Percentiles rank a stretch among this genome's conserved stretches.
These are phyloP conservation scores for Atrina japonica DNA, from an alignment of 2,888 invertebrate species.

Conservation along the genomic window DNA sequence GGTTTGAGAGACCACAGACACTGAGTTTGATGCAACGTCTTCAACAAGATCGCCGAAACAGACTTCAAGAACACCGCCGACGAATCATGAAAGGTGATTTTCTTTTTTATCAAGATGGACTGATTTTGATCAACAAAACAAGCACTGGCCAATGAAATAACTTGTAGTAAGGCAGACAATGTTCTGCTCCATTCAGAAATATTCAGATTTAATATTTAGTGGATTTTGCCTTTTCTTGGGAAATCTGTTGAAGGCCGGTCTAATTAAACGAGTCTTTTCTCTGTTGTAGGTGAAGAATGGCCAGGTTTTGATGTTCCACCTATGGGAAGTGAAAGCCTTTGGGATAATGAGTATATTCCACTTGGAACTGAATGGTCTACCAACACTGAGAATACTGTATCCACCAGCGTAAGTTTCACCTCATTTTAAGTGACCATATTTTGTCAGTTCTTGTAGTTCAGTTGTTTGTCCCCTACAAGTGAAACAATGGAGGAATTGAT, in stretches of 20 bases:
- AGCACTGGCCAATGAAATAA: not conserved
- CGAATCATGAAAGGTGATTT: constrained; percentile 63
- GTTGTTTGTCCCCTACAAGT: not conserved
- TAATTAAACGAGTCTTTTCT: too few relatives aligned
- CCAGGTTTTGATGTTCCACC: constrained; percentile 78
- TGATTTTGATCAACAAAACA: not conserved
- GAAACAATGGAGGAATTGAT: too few relatives aligned
- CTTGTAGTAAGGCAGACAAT: not conserved
- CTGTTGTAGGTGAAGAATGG: constrained; percentile 75
- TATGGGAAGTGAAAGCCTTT: constrained; percentile 73
- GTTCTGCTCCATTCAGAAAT: not conserved
- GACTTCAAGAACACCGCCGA: constrained; percentile 74
- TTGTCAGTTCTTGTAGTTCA: not conserved
- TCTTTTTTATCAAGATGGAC: not conserved
- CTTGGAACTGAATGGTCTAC: constrained; percentile 57
- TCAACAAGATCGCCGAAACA: constrained; percentile 71
- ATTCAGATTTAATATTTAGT: not conserved
- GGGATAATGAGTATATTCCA: constrained; percentile 75
- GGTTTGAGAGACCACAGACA: constrained; percentile 58
- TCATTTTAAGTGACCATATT: not conserved
- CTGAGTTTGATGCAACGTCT: constrained; percentile 76
- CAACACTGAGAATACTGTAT: constrained; percentile 53
- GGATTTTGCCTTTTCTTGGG: too few relatives aligned
- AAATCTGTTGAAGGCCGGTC: too few relatives aligned
- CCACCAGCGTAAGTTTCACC: constrained; percentile 52